phyloP scores from a whole-genome alignment of 2,113 vertebrate genomes.

The Phalacrocorax carbo region DNA sequence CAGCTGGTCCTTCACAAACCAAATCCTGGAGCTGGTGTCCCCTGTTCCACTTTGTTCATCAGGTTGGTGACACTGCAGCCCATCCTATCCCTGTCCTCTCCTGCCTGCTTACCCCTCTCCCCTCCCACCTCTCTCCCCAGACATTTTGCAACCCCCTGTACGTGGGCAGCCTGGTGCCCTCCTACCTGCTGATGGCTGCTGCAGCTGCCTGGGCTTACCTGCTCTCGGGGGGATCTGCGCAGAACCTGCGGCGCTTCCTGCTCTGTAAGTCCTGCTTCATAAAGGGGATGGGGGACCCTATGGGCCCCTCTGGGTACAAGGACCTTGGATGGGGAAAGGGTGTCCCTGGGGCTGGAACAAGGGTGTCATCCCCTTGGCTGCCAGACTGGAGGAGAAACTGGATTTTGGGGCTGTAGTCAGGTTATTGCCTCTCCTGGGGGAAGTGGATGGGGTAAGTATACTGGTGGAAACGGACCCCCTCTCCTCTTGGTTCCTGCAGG shows the following conservation, averaged over 20 bases:
- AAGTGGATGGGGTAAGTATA: background rate
- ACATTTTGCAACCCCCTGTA: constrained; percentile 78
- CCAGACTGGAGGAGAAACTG: background rate
- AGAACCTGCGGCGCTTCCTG: constrained; percentile 70
- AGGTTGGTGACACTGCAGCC: background rate
- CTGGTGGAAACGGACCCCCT: background rate
- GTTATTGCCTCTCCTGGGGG: background rate
- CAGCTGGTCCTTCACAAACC: background rate
- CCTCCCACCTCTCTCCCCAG: constrained; percentile 17
- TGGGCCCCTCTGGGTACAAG: background rate
- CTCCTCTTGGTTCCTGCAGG: background rate
- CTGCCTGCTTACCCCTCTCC: background rate
- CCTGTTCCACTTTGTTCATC: accelerated
- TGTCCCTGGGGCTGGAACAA: background rate
- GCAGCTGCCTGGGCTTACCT: constrained; percentile 75
- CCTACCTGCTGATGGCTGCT: constrained; percentile 69
- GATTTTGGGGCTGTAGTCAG: accelerated
- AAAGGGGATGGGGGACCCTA: background rate
- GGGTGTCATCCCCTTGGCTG: background rate
- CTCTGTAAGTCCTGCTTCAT: constrained; percentile 68
- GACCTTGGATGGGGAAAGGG: background rate
- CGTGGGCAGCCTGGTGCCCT: constrained; percentile 74
- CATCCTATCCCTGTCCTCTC: background rate
- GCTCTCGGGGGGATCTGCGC: constrained; percentile 70
- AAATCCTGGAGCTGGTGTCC: background rate